Evolutionary conservation across 1,140 invertebrate species (phyloP).

Genomic region (Hycleus cichorii): DNA sequence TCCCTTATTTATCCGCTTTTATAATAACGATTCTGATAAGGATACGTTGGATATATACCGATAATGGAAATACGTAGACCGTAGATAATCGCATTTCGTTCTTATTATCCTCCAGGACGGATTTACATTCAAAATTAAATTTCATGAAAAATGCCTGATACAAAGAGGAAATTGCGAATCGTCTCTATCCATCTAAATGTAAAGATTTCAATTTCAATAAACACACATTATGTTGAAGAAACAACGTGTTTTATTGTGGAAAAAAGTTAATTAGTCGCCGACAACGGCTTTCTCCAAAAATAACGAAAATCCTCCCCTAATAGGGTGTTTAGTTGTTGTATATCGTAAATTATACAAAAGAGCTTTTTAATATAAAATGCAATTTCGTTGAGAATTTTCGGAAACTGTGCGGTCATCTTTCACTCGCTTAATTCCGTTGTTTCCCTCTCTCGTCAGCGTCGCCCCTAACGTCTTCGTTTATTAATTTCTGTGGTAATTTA

Average conservation of each 20-base stretch:
- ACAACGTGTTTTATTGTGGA: background rate
- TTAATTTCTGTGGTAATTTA: too few species aligned
- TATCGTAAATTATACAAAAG: too few species aligned
- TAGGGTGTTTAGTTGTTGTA: constrained; percentile 6
- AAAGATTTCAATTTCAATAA: background rate
- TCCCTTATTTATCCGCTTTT: too few species aligned
- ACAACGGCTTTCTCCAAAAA: constrained; percentile 14
- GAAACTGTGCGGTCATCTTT: too few species aligned
- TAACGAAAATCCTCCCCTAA: constrained; percentile 11
- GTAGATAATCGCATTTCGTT: constrained; percentile 21
- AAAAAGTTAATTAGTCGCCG: constrained; percentile 15
- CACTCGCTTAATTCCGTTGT: too few species aligned
- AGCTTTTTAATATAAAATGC: too few species aligned
- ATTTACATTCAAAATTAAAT: constrained; percentile 23
- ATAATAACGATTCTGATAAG: constrained; percentile 1
- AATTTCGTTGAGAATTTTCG: too few species aligned
- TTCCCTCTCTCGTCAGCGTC: too few species aligned
- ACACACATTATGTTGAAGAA: background rate
- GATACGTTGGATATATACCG: constrained; percentile 19
- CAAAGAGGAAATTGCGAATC: constrained; percentile 1
- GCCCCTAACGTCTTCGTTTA: too few species aligned
- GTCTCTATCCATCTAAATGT: background rate
- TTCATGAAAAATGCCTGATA: constrained; percentile 9
- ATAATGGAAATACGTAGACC: constrained; percentile 22
- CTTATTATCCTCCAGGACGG: constrained; percentile 19